Evolutionary conservation across 2,797 vertebrate genomes (phyloP).

Genomic region (Caiman crocodilus): DNA sequence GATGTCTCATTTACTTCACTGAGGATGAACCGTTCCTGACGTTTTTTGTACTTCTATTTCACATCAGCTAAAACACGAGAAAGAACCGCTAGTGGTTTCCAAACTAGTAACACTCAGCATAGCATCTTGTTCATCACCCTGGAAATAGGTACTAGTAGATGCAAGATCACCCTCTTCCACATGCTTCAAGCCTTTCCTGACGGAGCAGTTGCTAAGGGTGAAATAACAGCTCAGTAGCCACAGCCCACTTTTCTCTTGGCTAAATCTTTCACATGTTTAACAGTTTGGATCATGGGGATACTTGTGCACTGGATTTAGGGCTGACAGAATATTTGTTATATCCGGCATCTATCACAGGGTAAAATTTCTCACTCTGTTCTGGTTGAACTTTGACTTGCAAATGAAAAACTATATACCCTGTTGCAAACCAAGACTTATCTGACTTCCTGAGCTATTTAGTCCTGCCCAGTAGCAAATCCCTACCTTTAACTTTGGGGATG

Average conservation of each 20-base stretch:
- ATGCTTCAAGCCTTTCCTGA: no score
- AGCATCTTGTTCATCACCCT: neutral
- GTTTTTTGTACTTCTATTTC: neutral
- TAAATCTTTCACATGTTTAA: neutral
- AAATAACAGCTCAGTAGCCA: neutral
- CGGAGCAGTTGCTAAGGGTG: no score
- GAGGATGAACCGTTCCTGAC: neutral
- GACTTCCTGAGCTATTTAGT: neutral
- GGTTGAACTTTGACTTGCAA: neutral
- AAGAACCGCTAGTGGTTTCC: neutral
- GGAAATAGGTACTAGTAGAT: constrained; percentile 2
- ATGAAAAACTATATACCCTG: neutral
- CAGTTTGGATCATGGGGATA: neutral
- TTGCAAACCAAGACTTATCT: neutral
- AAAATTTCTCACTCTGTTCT: neutral
- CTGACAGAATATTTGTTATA: neutral
- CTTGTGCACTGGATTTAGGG: neutral
- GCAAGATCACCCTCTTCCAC: neutral
- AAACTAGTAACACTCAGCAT: neutral
- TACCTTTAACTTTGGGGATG: neutral
- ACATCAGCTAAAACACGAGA: neutral
- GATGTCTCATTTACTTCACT: neutral
- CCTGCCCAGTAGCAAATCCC: neutral
- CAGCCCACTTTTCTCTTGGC: neutral
- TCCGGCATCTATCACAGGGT: neutral